Base-by-base conservation (phyloP, 2,888 invertebrate genomes). In the Darwinula stevensoni region DNA sequence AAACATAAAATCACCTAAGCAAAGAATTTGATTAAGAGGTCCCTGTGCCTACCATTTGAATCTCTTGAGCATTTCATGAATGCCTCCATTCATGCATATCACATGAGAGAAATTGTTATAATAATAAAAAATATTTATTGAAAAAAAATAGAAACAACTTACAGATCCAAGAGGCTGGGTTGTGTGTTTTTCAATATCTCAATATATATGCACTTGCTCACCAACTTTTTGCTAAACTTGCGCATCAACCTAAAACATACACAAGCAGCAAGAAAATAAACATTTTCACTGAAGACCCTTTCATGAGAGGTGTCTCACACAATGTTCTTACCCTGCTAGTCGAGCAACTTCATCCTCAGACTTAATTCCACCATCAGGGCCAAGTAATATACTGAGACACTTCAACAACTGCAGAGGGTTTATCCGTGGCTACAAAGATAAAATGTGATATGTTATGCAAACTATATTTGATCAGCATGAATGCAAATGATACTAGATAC, bases 191-290 rank as follows among this genome's bases (percentile, higher is more conserved):
- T 75, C 36, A 88, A 56, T 45, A 88, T 84, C 50, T 84, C 74
- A 43, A 84, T 68, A 47, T 86, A 88, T 45, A 86, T 74, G 56
- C 86, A 86, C 58, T 82, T 82, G 42, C 80, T 82, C 33, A 88
- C 86, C 41, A 88, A 59, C 53, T 86, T 88, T 51, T 75, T 80
- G 2, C 84, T 84, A 58, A 75, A 82, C 52, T 84, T 82, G 30
- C 72, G 74, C 86, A 88, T 88, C 47, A 88, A 64, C 50, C 82
- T 84, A n/a, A n/a, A n/a, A n/a, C n/a, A n/a, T n/a, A n/a, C n/a
- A n/a, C n/a, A n/a, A n/a, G 12, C 16, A 17, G 28, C 4, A 3
- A 29, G 12, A 12, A 31, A 31, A 27, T 27, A 16, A 27, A 27
- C 16, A 34, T 27, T 14, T 17, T 9, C 13, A 18, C 9, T 14